Evolutionary conservation across 1,140 invertebrate genomes (phyloP).

Genomic region (Drosophila quadrilineata): DNA sequence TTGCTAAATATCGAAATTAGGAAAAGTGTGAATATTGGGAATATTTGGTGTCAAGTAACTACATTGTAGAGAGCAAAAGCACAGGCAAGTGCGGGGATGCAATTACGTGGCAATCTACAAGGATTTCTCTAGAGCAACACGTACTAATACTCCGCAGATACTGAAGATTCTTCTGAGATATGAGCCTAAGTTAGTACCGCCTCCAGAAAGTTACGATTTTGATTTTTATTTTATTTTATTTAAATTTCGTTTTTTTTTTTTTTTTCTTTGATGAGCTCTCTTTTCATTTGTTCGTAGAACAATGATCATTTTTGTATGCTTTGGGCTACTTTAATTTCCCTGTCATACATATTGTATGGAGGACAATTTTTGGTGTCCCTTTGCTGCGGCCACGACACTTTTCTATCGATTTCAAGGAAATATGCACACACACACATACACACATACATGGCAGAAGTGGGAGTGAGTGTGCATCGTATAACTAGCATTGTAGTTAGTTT

Average conservation of each 20-base stretch:
- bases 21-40: too few species aligned
- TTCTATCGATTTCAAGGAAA: constrained; percentile 42
- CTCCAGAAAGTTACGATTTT: too few species aligned
- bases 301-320: constrained; percentile 51
- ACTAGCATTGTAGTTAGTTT: constrained; percentile 44
- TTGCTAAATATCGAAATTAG: too few species aligned
- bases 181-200: too few species aligned
- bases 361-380: constrained; percentile 51
- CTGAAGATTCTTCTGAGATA: too few species aligned
- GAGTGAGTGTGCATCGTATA: constrained; percentile 12
- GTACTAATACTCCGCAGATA: too few species aligned
- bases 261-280: not conserved
- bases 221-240: not conserved
- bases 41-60: too few species aligned
- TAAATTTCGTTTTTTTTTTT: not conserved
- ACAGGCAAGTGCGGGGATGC: too few species aligned
- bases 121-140: too few species aligned
- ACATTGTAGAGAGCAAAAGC: too few species aligned
- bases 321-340: constrained; percentile 57
- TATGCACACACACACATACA: not conserved
- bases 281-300: constrained; percentile 26
- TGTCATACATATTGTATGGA: constrained; percentile 59
- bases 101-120: too few species aligned
- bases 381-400: constrained; percentile 29
- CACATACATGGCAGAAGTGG: not conserved